phyloP scores from a whole-genome alignment of 2,888 invertebrate species.

The Chrysopilus asiliformis region DNA sequence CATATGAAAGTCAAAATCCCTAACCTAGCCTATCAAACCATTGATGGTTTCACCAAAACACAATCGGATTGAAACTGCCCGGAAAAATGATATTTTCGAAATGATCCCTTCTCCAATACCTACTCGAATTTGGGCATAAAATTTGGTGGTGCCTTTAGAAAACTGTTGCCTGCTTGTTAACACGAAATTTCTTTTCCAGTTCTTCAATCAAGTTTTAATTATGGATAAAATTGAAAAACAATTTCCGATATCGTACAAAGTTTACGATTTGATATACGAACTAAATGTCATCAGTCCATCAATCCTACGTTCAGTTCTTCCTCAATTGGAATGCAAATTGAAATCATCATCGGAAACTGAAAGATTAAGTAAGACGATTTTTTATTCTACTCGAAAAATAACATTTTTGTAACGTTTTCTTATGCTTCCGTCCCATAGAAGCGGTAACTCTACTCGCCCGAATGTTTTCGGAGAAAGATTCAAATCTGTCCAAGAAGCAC shows the following conservation, averaged over 20 bases:
- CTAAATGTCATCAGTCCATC: slow-evolving; percentile 84
- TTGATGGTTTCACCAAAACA: too few species aligned
- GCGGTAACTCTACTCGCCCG: slow-evolving; percentile 82
- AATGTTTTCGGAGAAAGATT: slow-evolving; percentile 94
- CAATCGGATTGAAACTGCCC: not conserved
- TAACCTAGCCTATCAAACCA: too few species aligned
- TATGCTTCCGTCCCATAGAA: slow-evolving; percentile 39
- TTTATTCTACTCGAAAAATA: not conserved
- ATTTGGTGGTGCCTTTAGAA: not conserved
- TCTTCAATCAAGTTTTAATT: slow-evolving; percentile 90
- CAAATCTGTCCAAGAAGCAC: slow-evolving; percentile 75
- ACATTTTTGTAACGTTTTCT: too few species aligned
- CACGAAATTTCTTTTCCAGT: slow-evolving; percentile 41
- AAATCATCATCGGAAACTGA: slow-evolving; percentile 85
- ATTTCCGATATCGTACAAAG: slow-evolving; percentile 64
- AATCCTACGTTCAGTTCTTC: slow-evolving; percentile 74
- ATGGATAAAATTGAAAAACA: slow-evolving; percentile 80
- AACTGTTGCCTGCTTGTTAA: not conserved
- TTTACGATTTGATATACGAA: slow-evolving; percentile 94
- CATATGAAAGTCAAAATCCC: too few species aligned
- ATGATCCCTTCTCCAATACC: not conserved
- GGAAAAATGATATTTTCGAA: not conserved
- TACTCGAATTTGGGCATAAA: not conserved
- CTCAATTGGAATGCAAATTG: slow-evolving; percentile 89
- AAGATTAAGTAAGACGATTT: slow-evolving; percentile 44